Evolutionary conservation across 2,113 vertebrate species (phyloP), one percentile per base, ranked within the genome.

Genomic region (Kobus ellipsiprymnus): DNA sequence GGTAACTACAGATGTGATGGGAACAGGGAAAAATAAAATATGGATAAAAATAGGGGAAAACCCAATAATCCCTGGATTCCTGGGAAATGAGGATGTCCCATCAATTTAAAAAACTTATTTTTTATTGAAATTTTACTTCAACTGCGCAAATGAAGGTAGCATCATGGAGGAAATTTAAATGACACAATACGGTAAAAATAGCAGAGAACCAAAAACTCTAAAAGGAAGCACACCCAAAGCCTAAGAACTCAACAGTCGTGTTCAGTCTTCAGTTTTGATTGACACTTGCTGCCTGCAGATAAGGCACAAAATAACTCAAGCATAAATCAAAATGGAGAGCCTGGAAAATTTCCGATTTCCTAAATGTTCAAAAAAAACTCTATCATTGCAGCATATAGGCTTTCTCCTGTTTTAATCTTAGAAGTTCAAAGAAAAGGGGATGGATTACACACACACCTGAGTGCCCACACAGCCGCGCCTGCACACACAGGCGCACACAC

Each of bases 51-150:
- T 30, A 12, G 11, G 15, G 71, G 2, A 7, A 77, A 77, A 44
- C 6, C 40, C 5, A 46, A 6, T 64, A 90, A 84, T 60, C 84
- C 57, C 59, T 59, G 60, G 86, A 50, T 93, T 93, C 50, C 74
- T 48, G 55, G 50, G 74, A 90, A 90, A 87, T 14, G 10, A 96
- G 57, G 50, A 88, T 33, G 17, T 15, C 50, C 55, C 46, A 89
- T 80, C 46, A 81, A 88, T 80, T 85, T 85, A 91, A 62, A 36
- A 81, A 54, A 29, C 62, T 30, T 13, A 60, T 62, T 80, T 90
- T 30, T 14, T 99, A 99, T 99, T 99, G 99, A 99, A 99, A 99
- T 99, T 99, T 99, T 99, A 99, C 99, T 99, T 99, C 98, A 99
- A 99, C 99, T 98, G 98, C 99, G 99, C 99, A 99, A 99, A 99